Conservation (phyloP, 2,888 invertebrate genomes). For the Tridacna crocea region DNA sequence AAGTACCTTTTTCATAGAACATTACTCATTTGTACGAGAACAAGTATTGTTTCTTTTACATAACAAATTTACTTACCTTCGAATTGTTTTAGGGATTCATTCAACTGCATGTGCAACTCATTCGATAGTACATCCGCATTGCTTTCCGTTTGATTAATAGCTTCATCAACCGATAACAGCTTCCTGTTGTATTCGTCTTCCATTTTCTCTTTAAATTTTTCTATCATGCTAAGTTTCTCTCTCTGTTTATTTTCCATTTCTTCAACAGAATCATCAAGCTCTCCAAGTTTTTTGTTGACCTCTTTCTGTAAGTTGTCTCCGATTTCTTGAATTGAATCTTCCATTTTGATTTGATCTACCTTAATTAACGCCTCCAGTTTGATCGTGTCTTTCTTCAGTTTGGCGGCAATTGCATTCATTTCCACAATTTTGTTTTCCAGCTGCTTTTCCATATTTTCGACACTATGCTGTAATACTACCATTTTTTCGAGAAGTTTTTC, state of each 20-base stretch:
- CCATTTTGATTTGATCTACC: background rate
- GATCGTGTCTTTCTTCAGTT: background rate
- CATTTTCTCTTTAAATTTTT: background rate
- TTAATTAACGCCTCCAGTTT: background rate
- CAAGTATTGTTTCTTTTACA: too few species aligned
- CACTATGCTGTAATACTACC: background rate
- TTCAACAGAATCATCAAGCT: too few species aligned
- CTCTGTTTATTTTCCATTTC: too few species aligned
- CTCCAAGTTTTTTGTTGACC: too few species aligned
- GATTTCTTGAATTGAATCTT: background rate
- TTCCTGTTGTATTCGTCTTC: background rate
- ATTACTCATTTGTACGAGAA: too few species aligned
- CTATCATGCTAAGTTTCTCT: too few species aligned
- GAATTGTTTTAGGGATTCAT: background rate
- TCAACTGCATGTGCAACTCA: background rate
- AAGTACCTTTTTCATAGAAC: too few species aligned
- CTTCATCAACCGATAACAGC: background rate
- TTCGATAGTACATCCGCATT: background rate
- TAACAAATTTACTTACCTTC: too few species aligned
- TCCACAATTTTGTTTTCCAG: background rate
- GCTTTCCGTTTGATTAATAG: background rate
- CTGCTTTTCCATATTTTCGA: background rate
- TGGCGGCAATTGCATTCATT: background rate
- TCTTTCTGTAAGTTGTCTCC: too few species aligned
- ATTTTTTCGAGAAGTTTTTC: slow-evolving; percentile 15